Evolutionary conservation across 1,140 invertebrate species (phyloP), one percentile per base, ranked within the genome.

Genomic region (Pollicipes pollicipes): DNA sequence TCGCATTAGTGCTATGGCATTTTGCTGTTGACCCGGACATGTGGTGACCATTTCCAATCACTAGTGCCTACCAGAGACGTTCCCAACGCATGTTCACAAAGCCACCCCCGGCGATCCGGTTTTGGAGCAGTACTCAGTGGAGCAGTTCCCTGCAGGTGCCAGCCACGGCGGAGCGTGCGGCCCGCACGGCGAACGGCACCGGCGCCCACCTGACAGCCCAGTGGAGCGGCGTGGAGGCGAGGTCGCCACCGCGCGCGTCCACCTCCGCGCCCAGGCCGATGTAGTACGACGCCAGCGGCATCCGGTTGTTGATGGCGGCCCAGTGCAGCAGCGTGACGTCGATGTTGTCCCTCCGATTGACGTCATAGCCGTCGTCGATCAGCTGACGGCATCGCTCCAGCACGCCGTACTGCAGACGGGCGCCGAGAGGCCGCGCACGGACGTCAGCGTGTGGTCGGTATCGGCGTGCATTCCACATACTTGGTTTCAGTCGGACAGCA

Each of bases 291-390:
- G 97, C 93, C 77, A 98, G 92, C 76, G 97, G 93, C 69, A 87
- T 86, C 29, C 91, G 84, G 84, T 98, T 98, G 80, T 99, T 99
- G 75, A 99, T 99, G 27, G 97, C 90, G 28, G 96, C 96, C 97
- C 97, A 99, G 78, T 99, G 97, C 0, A 99, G 82, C n/a, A 99
- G 81, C 3, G 95, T 94, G 24, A 96, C 92, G n/a, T 90, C 93
- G 79, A 95, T 92, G 74, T 83, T 83, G 78, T 96, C 93, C 66
- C 90, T 86, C 76, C 92, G 85, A 80, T 95, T 95, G 0, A 95
- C 92, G 81, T 94, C 90, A 80, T 88, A 90, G 1, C 91, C 92
- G 68, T 84, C 85, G 76, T 97, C 93, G 1, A 97, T 84, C 4
- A 97, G 82, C 78, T 95, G 89, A 72, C 87, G 86, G 28, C 92